Conservation (phyloP, 2,888 invertebrate genomes). For the Tholera decimalis region DNA sequence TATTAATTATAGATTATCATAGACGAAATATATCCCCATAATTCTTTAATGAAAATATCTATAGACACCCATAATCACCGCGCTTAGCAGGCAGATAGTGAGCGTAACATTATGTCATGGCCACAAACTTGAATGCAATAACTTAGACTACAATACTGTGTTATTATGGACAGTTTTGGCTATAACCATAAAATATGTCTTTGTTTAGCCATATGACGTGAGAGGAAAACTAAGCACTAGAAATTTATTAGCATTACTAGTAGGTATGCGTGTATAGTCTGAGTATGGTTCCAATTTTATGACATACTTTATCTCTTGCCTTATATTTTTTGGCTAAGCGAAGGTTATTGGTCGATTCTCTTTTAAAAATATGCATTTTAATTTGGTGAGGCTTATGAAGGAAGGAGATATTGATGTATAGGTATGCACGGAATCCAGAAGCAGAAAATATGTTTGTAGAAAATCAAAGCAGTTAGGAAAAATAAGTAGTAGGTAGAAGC, state of each 20-base stretch:
- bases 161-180: slow-evolving; percentile 29
- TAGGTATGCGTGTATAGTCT: background rate
- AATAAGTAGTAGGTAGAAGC: too few relatives aligned
- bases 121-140: slow-evolving; percentile 23
- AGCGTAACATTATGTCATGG: slow-evolving; percentile 1
- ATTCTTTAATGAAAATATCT: background rate
- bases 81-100: background rate
- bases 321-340: background rate
- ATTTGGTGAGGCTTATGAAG: background rate
- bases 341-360: background rate
- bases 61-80: background rate
- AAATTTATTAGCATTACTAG: background rate
- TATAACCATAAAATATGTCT: slow-evolving; percentile 36
- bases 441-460: too few relatives aligned
- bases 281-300: background rate
- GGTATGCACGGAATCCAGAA: too few relatives aligned
- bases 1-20: background rate
- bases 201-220: slow-evolving; percentile 34
- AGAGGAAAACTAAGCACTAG: slow-evolving; percentile 10
- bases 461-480: too few relatives aligned
- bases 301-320: background rate
- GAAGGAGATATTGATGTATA: background rate
- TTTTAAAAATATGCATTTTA: background rate
- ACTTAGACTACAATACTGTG: slow-evolving; percentile 33
- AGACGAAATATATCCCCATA: background rate